Percentiles rank a stretch among this genome's conserved stretches.
Conservation (phyloP, 2,797 vertebrate genomes). For the Cephalopachus bancanus region DNA sequence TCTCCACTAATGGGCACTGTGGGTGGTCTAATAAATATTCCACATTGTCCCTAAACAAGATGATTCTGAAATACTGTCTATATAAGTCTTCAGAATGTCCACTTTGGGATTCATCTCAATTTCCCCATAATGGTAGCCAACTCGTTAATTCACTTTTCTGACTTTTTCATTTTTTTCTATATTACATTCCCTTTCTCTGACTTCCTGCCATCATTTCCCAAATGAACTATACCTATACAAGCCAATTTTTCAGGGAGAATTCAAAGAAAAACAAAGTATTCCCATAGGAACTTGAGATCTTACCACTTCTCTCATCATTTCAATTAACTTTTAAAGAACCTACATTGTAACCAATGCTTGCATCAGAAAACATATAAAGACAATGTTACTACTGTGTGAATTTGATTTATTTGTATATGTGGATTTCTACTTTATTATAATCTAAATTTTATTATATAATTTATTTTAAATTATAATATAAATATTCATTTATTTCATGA, state of each 20-base stretch:
- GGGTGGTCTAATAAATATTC: not conserved
- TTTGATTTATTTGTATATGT: not conserved
- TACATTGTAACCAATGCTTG: not conserved
- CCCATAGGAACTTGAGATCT: not conserved
- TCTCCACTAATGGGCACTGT: not conserved
- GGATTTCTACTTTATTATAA: not conserved
- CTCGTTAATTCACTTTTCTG: not conserved
- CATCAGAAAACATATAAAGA: not conserved
- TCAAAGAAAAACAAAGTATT: not conserved
- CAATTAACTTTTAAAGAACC: not conserved
- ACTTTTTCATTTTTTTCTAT: not conserved
- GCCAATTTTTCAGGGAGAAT: not conserved
- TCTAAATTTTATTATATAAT: not conserved
- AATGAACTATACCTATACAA: not conserved
- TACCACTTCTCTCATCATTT: constrained; percentile 2
- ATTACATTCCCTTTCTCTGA: not conserved
- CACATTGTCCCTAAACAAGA: not conserved
- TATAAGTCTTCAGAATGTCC: not conserved
- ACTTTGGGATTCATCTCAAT: not conserved
- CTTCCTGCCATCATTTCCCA: not conserved
- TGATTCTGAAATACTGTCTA: not conserved
- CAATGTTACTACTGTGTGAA: not conserved
- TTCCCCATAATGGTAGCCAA: not conserved
- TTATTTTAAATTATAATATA: not conserved
- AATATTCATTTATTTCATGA: not conserved